A percentile compares a stretch with the other conserved stretches of the same genome.
Evolutionary conservation across 2,113 vertebrate species (phyloP).

Genomic region (Tachysurus vachellii): DNA sequence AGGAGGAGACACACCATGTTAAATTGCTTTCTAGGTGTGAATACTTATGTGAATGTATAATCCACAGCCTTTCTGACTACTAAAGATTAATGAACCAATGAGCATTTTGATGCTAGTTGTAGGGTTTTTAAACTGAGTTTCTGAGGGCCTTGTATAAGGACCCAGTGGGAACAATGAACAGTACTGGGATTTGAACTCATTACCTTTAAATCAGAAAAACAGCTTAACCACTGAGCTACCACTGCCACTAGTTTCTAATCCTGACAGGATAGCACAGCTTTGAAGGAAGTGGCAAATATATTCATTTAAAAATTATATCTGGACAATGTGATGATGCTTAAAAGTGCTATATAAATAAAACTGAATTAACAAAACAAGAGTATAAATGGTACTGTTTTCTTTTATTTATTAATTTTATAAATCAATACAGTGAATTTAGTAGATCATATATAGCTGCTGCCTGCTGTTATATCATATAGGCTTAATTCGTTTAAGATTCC

Average conservation of each 20-base stretch:
- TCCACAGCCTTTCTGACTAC: background rate
- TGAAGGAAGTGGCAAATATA: background rate
- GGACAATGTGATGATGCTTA: background rate
- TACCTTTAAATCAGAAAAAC: too few relatives aligned
- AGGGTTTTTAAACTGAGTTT: background rate
- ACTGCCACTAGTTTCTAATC: too few relatives aligned
- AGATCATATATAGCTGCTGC: constrained; percentile 10
- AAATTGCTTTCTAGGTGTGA: background rate
- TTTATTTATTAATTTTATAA: constrained; percentile 33
- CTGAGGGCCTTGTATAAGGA: too few relatives aligned
- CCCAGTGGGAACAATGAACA: too few relatives aligned
- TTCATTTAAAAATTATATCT: background rate
- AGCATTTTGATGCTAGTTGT: background rate
- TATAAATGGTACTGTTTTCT: background rate
- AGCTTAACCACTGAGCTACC: too few relatives aligned
- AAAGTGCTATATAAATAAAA: background rate
- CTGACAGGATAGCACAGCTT: too few relatives aligned
- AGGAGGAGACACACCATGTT: background rate
- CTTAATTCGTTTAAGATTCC: background rate
- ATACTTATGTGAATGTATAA: background rate
- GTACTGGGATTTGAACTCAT: too few relatives aligned
- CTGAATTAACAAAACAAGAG: background rate
- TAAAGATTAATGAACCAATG: background rate
- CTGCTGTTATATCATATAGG: constrained; percentile 2
- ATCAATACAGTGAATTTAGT: constrained; percentile 17